Percentiles rank a stretch among this genome's conserved stretches.
These are phyloP conservation scores for Schizopygopsis pylzovi DNA, from an alignment of 2,797 vertebrate species.

Conservation along the genomic window DNA sequence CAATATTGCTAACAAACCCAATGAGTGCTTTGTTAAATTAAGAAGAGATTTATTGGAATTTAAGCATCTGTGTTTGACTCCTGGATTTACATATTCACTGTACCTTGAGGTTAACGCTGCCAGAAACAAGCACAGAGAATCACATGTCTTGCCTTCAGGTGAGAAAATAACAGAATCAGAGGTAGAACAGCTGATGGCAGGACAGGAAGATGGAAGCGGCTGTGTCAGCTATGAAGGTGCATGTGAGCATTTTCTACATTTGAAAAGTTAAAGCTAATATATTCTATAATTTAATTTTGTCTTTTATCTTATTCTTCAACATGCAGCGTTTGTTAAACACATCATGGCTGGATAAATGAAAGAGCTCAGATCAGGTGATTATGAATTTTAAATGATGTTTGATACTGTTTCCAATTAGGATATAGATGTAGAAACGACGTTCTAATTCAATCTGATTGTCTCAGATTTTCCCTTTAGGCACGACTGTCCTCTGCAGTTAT, in stretches of 20 bases:
- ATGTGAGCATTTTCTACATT: not conserved
- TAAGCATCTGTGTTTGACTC: slow-evolving; percentile 1
- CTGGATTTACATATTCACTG: not conserved
- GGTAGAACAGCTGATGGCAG: slow-evolving; percentile 83
- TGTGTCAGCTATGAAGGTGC: slow-evolving; percentile 87
- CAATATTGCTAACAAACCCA: not conserved
- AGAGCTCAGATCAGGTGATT: slow-evolving; percentile 31
- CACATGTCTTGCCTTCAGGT: slow-evolving; percentile 65
- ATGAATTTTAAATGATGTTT: not conserved
- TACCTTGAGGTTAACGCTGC: not conserved
- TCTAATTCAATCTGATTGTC: not conserved
- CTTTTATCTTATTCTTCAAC: slow-evolving; percentile 40
- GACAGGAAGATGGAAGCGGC: slow-evolving; percentile 85
- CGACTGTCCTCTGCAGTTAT: not conserved
- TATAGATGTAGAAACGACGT: not conserved
- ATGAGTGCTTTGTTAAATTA: not conserved
- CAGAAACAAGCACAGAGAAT: not conserved
- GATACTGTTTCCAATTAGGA: not conserved
- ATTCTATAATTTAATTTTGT: not conserved
- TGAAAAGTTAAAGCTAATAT: not conserved
- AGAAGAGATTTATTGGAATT: not conserved
- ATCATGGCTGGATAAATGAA: slow-evolving; percentile 83
- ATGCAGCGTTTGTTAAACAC: slow-evolving; percentile 83
- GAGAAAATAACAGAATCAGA: slow-evolving; percentile 84
- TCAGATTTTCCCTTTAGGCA: not conserved